Conservation (phyloP, 1,140 invertebrate species). For the Listronotus bonariensis region DNA sequence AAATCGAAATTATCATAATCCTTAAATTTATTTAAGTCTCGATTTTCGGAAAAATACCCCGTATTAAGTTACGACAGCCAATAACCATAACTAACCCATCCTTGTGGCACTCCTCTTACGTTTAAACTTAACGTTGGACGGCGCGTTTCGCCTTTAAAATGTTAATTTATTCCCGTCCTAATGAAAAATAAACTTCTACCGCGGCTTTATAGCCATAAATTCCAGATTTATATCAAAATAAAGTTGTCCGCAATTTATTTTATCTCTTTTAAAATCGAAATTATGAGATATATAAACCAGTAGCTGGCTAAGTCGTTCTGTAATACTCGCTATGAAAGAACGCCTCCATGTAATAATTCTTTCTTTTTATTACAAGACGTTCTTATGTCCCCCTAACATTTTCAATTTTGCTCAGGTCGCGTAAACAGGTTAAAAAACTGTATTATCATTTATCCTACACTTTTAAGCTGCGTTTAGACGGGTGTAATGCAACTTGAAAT, state of each 20-base stretch:
- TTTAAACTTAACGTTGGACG: not conserved
- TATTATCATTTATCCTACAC: no score
- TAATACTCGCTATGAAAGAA: constrained; percentile 15
- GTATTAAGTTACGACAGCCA: constrained; percentile 5
- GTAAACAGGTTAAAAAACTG: no score
- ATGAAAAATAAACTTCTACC: constrained; percentile 36
- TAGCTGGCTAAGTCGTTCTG: constrained; percentile 34
- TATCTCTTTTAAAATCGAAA: constrained; percentile 51
- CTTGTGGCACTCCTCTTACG: constrained; percentile 16
- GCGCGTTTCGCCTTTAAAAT: constrained; percentile 15
- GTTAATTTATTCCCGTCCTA: constrained; percentile 33
- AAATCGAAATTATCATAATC: no score
- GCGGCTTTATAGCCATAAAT: constrained; percentile 27
- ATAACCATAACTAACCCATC: constrained; percentile 23
- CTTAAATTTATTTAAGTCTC: no score
- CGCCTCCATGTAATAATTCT: not conserved
- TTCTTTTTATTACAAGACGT: not conserved
- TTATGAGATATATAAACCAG: constrained; percentile 52
- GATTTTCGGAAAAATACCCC: no score
- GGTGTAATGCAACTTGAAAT: no score
- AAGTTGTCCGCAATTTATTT: constrained; percentile 50
- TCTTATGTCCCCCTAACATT: no score
- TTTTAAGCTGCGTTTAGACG: no score
- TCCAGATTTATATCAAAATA: constrained; percentile 44
- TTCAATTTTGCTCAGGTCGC: no score